Base-by-base conservation (phyloP, 1,140 invertebrate genomes). In the Wiebesia pumilae region DNA sequence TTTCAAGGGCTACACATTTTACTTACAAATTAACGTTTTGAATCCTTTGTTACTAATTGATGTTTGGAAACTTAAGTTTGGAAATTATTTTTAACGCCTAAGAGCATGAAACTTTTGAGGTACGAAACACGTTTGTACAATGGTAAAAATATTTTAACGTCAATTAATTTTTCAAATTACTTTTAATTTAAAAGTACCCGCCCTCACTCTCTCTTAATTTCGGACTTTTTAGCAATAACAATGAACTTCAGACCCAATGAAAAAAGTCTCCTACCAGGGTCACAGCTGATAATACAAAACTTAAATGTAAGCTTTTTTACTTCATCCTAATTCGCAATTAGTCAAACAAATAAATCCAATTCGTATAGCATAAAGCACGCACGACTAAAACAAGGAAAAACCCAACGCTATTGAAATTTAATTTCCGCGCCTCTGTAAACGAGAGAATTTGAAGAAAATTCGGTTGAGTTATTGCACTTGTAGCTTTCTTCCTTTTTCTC, bases 371-470 rank as follows among this genome's bases (percentile, higher is more conserved):
- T 27, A 30, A 40, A 27, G 47, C 21, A 47, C 16, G 24, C n/a
- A 3, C 9, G 47, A 3, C 47, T 51, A 71, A 62, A 83, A 83
- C 14, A 54, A 58, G 21, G 47, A 40, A 77, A 77, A 83, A 27
- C 33, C 33, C n/a, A 21, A 30, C 27, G n/a, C 43, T 73, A 43
- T 54, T 40, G 71, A 77, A 83, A 83, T 83, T 77, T 62, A 83
- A 83, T 77, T 83, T 83, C 27, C 9, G 47, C 71, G 24, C 69
- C n/a, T 24, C 43, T 38, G 27, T 7, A 14, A 73, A 54, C 38
- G 3, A 27, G 40, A 4, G 40, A n/a, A 77, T 47, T 77, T 19
- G 35, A n/a, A 54, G 47, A 38, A n/a, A 16, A 75, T 73, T 69
- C n/a, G 71, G 35, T n/a, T 27, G 71, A 27, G 38, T 40, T 27